phyloP scores from a whole-genome alignment of 2,113 vertebrate genomes.

The Jacana jacana region DNA sequence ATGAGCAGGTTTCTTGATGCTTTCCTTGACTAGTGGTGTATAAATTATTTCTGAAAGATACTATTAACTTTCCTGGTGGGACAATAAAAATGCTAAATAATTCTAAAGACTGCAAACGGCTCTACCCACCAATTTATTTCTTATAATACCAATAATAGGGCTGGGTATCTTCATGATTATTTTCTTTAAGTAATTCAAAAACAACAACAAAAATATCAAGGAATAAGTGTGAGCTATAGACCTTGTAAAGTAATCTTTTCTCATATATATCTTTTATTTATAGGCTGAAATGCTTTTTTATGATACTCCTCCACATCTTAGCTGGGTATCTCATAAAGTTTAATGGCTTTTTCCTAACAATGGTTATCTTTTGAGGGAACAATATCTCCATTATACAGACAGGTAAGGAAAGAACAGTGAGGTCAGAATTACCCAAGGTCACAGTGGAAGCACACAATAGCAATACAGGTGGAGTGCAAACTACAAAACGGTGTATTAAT shows the following conservation, averaged over 20 bases:
- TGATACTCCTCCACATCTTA: neutral
- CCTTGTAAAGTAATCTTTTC: neutral
- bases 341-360: neutral
- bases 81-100: constrained; percentile 73
- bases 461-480: neutral
- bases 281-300: neutral
- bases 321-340: neutral
- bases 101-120: constrained; percentile 36
- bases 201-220: constrained; percentile 24
- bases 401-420: neutral
- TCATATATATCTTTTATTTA: neutral
- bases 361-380: neutral
- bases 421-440: neutral
- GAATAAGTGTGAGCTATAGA: neutral
- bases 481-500: neutral
- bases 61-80: constrained; percentile 46
- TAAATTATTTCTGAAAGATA: constrained; percentile 67
- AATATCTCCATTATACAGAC: neutral
- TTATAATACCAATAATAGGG: constrained; percentile 42
- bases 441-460: neutral
- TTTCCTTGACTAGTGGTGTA: constrained; percentile 47
- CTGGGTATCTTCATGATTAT: constrained; percentile 27
- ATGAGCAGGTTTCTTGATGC: constrained; percentile 38
- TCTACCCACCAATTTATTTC: constrained; percentile 50
- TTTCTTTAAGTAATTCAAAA: constrained; percentile 65